Base-by-base conservation (phyloP, 2,797 vertebrate species). In the Ctenochaetus hawaiiensis region DNA sequence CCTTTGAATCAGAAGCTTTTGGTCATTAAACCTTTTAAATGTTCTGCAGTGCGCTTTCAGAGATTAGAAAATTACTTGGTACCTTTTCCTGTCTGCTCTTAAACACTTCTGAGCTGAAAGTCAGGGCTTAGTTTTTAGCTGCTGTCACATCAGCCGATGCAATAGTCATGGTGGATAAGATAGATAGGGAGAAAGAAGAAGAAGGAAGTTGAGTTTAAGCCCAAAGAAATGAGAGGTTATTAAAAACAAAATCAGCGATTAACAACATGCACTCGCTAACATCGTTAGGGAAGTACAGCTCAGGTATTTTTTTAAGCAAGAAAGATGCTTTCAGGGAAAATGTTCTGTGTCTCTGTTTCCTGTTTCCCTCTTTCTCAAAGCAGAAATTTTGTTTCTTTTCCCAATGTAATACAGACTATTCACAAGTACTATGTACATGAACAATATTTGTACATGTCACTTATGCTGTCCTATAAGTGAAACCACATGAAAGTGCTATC, bases 1-100 rank as follows among this genome's bases (percentile, higher is more conserved):
- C 79, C 74, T 90, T 89, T 90, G 84, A 90, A 89, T 80, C 83
- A 44, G 43, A 58, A 39, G 54, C 67, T 77, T 87, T 73, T 82
- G 84, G 80, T 83, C 86, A 89, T 92, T 92, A 93, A 92, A 92
- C 78, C 77, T 84, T 63, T 89, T 83, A 89, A 94, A 90, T 84
- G 70, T 88, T 90, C 79, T 87, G 79, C 85, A 77, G 80, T 67
- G 81, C 23, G 18, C 80, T 82, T 84, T 75, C 56, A 56, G 71
- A 89, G 90, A 93, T 92, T 90, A 92, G 57, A 51, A 91, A 89
- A 92, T 85, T 10, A 76, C 83, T 79, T 69, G 87, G 73, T 65
- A 89, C 81, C 85, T 90, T 87, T 84, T 74, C 68, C 77, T 53
- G 61, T 58, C 72, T 75, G 70, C 81, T 89, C 75, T 77, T 80